A percentile compares a stretch with the other conserved stretches of the same genome.
These are phyloP conservation scores for Pholis gunnellus DNA, from an alignment of 2,113 vertebrate species.

Conservation along the genomic window DNA sequence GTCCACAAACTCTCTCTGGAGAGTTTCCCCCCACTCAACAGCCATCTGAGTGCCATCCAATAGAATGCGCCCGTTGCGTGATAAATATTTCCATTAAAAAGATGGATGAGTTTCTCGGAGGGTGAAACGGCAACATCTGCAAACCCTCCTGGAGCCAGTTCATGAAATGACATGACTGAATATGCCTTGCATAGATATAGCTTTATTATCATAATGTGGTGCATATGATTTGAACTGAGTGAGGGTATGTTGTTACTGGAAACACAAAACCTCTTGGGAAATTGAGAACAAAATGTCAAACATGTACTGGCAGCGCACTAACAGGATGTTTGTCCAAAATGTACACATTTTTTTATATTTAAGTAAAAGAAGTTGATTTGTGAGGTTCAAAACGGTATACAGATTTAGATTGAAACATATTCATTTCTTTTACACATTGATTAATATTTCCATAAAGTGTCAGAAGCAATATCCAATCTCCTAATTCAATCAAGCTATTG, in stretches of 20 bases:
- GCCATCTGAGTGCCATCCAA: constrained; percentile 17
- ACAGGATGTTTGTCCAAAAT: not conserved
- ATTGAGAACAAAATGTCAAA: not conserved
- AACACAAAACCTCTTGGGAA: not conserved
- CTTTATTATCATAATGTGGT: not conserved
- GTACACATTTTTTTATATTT: not conserved
- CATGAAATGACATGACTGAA: constrained; percentile 2
- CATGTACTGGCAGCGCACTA: not conserved
- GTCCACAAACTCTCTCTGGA: constrained; percentile 30
- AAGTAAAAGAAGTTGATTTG: not conserved
- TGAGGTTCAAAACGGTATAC: not conserved
- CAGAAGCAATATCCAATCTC: not conserved
- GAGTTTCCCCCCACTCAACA: constrained; percentile 2
- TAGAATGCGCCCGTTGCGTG: not conserved
- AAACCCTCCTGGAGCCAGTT: constrained; percentile 43
- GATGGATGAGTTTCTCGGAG: constrained; percentile 8
- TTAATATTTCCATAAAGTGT: not conserved
- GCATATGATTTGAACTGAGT: not conserved
- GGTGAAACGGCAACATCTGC: constrained; percentile 19
- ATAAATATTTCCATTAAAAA: constrained; percentile 42
- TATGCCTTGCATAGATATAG: not conserved
- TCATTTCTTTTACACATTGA: not conserved
- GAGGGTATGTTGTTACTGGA: not conserved
- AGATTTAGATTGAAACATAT: not conserved
- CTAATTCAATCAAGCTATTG: not conserved